Evolutionary conservation across 2,888 invertebrate species (phyloP).

Genomic region (Phyllotreta striolata): DNA sequence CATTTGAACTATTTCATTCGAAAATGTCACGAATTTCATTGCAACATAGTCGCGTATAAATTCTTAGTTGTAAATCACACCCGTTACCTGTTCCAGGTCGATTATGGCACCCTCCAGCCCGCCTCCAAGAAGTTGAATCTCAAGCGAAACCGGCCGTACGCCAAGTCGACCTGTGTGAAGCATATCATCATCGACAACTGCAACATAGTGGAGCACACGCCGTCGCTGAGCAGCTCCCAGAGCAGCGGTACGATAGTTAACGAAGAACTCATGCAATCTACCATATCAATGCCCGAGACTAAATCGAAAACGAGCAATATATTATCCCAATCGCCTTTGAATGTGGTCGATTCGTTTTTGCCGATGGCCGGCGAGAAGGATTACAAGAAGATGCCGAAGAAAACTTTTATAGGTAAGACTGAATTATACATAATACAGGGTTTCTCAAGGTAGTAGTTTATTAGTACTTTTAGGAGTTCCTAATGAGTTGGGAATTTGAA

Average conservation of each 20-base stretch:
- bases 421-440: too few species aligned
- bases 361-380: constrained; percentile 62
- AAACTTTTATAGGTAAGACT: constrained; percentile 62
- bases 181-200: constrained; percentile 56
- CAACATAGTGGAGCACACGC: constrained; percentile 58
- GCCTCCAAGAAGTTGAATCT: constrained; percentile 10
- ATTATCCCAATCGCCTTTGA: constrained; percentile 50
- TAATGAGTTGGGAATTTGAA: too few species aligned
- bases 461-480: too few species aligned
- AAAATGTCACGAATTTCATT: neutral
- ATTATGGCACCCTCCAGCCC: constrained; percentile 48
- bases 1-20: neutral
- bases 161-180: constrained; percentile 42
- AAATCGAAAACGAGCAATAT: constrained; percentile 39
- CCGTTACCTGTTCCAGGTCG: constrained; percentile 50
- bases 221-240: constrained; percentile 52
- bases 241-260: constrained; percentile 45
- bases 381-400: constrained; percentile 61
- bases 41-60: too few species aligned
- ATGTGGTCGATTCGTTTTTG: constrained; percentile 57
- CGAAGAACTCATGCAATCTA: constrained; percentile 49
- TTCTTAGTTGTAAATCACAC: constrained; percentile 2
- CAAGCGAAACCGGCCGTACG: constrained; percentile 3
- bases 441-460: too few species aligned
- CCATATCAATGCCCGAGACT: constrained; percentile 46